Conservation (phyloP, 1,140 invertebrate genomes). For the Eurosta solidaginis region DNA sequence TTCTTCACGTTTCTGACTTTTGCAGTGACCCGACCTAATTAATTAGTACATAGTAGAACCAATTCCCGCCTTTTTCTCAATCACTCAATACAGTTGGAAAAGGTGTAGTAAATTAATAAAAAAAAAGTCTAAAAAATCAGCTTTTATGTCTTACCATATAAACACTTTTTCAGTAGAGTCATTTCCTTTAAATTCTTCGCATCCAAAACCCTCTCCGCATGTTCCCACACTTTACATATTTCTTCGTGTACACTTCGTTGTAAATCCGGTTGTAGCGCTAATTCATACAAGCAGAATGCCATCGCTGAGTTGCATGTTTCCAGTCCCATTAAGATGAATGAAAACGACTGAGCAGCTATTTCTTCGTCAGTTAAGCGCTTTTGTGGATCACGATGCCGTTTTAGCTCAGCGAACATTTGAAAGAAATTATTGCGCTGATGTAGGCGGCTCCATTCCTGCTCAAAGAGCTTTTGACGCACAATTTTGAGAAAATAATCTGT, state of each 20-base stretch:
- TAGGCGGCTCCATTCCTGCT: conserved; percentile 37
- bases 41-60: no score
- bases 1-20: no score
- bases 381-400: conserved; percentile 53
- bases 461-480: conserved; percentile 38
- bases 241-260: conserved; percentile 66
- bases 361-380: conserved; percentile 36
- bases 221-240: conserved; percentile 59
- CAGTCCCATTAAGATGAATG: conserved; percentile 61
- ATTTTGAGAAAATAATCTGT: conserved; percentile 45
- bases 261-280: conserved; percentile 67
- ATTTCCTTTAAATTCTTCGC: neutral
- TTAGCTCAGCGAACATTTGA: conserved; percentile 61
- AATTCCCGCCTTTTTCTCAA: no score
- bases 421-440: conserved; percentile 31
- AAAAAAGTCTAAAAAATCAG: no score
- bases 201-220: neutral
- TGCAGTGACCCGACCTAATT: no score
- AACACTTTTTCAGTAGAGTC: neutral
- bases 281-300: conserved; percentile 63
- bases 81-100: no score
- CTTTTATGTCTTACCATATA: neutral
- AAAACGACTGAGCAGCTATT: conserved; percentile 53
- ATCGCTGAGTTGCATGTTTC: conserved; percentile 64
- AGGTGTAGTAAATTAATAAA: no score